phyloP scores from a whole-genome alignment of 2,888 invertebrate species.

The Kryphioiulus occultus region DNA sequence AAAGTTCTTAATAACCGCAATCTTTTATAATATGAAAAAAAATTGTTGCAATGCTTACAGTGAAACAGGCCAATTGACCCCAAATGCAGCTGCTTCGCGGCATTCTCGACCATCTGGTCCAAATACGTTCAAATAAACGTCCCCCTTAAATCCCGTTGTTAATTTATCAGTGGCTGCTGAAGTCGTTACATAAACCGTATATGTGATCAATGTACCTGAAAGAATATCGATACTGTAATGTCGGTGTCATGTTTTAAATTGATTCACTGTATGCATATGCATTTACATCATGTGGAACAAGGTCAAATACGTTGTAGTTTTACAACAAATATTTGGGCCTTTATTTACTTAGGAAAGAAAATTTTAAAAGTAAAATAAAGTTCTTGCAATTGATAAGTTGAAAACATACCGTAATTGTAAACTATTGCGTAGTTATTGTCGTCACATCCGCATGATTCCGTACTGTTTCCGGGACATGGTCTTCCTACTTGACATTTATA shows the following conservation, averaged over 20 bases:
- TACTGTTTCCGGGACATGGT: neutral
- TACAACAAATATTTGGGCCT: no score
- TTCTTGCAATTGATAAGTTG: neutral
- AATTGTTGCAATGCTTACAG: no score
- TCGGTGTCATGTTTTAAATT: no score
- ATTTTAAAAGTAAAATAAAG: neutral
- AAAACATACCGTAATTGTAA: neutral
- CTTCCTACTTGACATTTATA: neutral
- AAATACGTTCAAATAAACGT: neutral
- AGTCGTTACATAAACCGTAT: neutral
- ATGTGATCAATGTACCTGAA: neutral
- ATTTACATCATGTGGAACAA: no score
- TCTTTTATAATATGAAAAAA: no score
- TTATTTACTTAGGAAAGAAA: no score
- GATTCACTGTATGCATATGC: no score
- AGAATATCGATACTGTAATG: no score
- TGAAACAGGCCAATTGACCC: neutral
- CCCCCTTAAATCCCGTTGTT: neutral
- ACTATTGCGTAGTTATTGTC: neutral
- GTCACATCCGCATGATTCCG: neutral
- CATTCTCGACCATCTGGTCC: conserved; percentile 5
- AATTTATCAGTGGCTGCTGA: neutral
- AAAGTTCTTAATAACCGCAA: no score
- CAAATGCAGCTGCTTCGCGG: neutral
- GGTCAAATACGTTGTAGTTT: no score